Evolutionary conservation across 1,140 invertebrate species (phyloP), one percentile per base, ranked within the genome.

Genomic region (Portunus trituberculatus): DNA sequence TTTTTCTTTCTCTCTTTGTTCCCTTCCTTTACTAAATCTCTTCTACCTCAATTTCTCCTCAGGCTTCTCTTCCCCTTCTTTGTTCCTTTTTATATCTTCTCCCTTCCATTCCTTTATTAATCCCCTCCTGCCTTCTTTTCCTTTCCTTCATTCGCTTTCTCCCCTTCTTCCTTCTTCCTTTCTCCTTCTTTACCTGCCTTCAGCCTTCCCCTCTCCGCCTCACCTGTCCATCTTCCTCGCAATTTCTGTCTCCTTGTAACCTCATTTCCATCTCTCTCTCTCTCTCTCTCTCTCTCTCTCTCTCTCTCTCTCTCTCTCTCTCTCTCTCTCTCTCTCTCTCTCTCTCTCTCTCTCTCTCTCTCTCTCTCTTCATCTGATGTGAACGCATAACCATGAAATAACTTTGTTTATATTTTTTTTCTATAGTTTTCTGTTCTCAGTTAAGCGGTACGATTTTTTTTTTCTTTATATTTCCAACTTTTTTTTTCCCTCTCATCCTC

Each of bases 261-360:
- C 45, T 93, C 93, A 48, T 20, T 67, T n/a, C 20, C 29, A 45
- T 87, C 48, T 32, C 48, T 84, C 29, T 46, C 83, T 89, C 20
- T 52, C 84, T 87, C 48, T 32, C 48, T 84, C 29, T 46, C 83
- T 89, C 86, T 46, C 39, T 87, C 52, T 84, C 83, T 86, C 59
- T 48, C 31, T 52, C 52, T 46, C 45, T 86, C 32, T 84, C 48
- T 93, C 52, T 45, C 59, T 67, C 86, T 88, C 84, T 48, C 32
- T 46, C 52, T 32, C 48, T 84, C 29, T 46, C 83, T 89, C 86
- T 31, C 39, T 87, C 52, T 45, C 39, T 46, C 59, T 45, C n/a
- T 52, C 52, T 31, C 45, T 46, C 32, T 84, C 48, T 93, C 52
- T 45, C 59, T 39, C 52, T 88, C 84, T 28, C 28, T 46, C 52